phyloP scores from a whole-genome alignment of 2,888 invertebrate genomes.

The Drosophila vallismaia region DNA sequence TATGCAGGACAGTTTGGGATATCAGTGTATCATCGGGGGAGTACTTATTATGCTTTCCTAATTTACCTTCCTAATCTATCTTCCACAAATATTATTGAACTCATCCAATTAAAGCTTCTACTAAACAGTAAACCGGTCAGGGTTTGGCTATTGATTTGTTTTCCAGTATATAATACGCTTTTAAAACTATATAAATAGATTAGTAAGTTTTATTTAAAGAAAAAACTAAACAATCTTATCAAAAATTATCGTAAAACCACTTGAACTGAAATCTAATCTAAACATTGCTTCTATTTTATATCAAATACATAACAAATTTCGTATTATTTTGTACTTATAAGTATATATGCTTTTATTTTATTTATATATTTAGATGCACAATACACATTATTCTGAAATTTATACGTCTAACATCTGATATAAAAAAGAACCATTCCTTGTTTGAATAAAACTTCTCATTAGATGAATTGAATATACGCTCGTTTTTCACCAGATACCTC shows the following conservation, averaged over 20 bases:
- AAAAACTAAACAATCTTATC: neutral
- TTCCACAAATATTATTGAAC: neutral
- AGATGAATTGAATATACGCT: no score
- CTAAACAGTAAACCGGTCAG: neutral
- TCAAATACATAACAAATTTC: no score
- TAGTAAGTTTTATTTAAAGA: neutral
- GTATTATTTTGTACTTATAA: no score
- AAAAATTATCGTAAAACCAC: neutral
- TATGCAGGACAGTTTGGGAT: neutral
- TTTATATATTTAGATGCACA: no score
- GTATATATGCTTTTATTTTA: no score
- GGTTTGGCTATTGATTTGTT: neutral
- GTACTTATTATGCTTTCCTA: neutral
- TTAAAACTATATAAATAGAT: no score
- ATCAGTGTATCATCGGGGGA: neutral
- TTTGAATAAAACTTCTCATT: no score
- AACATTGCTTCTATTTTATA: neutral
- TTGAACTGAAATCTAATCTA: neutral
- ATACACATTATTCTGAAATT: no score
- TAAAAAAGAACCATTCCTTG: no score
- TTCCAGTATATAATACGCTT: neutral
- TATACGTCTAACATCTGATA: no score
- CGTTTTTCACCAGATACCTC: no score
- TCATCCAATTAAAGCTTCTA: neutral
- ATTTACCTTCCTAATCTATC: neutral